Percentiles rank a stretch among this genome's conserved stretches.
These are phyloP conservation scores for Conistra vaccinii DNA, from an alignment of 2,888 invertebrate genomes.

Conservation along the genomic window DNA sequence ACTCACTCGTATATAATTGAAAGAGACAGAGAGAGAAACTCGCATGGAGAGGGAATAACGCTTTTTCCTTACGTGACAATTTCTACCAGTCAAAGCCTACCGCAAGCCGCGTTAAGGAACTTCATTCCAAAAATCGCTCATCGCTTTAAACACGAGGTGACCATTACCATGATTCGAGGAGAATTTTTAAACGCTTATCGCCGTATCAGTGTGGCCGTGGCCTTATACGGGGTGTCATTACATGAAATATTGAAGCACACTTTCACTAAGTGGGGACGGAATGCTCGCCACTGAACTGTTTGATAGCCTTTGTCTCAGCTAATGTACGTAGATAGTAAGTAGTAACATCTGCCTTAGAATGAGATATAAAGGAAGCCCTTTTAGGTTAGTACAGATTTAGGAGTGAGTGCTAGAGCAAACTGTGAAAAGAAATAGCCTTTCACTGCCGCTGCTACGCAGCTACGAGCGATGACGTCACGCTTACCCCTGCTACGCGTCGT, in stretches of 20 bases:
- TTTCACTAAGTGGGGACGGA: constrained; percentile 37
- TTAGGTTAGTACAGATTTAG: neutral
- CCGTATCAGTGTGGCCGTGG: neutral
- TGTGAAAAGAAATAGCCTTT: neutral
- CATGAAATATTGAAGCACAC: constrained; percentile 56
- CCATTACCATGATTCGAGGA: neutral
- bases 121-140: too few relatives aligned
- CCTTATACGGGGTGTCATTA: constrained; percentile 30
- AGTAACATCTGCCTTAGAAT: neutral
- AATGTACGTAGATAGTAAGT: constrained; percentile 19
- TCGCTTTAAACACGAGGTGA: neutral
- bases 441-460: neutral
- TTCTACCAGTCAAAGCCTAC: too few relatives aligned
- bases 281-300: constrained; percentile 35
- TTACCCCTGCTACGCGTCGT: neutral
- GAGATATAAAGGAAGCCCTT: neutral
- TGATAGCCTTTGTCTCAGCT: constrained; percentile 35
- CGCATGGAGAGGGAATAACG: too few relatives aligned
- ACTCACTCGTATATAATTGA: too few relatives aligned
- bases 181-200: neutral
- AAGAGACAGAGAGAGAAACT: too few relatives aligned
- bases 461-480: neutral
- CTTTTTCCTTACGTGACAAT: too few relatives aligned
- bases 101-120: too few relatives aligned
- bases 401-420: neutral